A percentile compares a stretch with the other conserved stretches of the same genome.
phyloP scores from a whole-genome alignment of 2,888 invertebrate species.

The Junonia oenone region DNA sequence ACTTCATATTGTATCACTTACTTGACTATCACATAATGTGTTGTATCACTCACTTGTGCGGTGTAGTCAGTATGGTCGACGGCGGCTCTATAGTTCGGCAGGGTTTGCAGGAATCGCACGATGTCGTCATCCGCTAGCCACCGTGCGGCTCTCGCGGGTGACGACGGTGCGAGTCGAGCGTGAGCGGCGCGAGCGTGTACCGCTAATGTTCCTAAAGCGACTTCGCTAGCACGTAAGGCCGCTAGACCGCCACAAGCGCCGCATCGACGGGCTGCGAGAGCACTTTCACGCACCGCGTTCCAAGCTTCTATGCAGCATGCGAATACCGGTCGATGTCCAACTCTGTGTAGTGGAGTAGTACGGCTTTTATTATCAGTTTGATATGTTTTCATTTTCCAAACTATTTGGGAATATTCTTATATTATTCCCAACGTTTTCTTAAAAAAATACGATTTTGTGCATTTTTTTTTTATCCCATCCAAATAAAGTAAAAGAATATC shows the following conservation, averaged over 20 bases:
- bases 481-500: too few species aligned
- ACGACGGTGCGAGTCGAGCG: conserved; percentile 34
- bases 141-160: conserved; percentile 42
- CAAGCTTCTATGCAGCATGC: conserved; percentile 48
- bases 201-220: conserved; percentile 41
- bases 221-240: conserved; percentile 41
- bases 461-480: too few species aligned
- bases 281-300: conserved; percentile 39
- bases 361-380: too few species aligned
- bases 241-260: conserved; percentile 39
- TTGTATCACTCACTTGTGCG: conserved; percentile 17
- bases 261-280: conserved; percentile 42
- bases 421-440: too few species aligned
- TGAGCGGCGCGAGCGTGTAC: conserved; percentile 38
- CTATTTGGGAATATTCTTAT: too few species aligned
- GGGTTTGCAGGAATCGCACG: conserved; percentile 91
- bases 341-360: too few species aligned
- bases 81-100: conserved; percentile 57
- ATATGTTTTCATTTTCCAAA: too few species aligned
- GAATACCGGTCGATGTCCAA: conserved; percentile 42
- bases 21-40: too few species aligned
- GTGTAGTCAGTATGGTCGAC: conserved; percentile 25
- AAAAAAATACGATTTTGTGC: too few species aligned
- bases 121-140: conserved; percentile 97
- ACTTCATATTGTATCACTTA: too few species aligned